Percentiles rank a stretch among this genome's conserved stretches.
These are phyloP conservation scores for Zhuqinia jingwanae DNA, from an alignment of 2,888 invertebrate species.

Conservation along the genomic window DNA sequence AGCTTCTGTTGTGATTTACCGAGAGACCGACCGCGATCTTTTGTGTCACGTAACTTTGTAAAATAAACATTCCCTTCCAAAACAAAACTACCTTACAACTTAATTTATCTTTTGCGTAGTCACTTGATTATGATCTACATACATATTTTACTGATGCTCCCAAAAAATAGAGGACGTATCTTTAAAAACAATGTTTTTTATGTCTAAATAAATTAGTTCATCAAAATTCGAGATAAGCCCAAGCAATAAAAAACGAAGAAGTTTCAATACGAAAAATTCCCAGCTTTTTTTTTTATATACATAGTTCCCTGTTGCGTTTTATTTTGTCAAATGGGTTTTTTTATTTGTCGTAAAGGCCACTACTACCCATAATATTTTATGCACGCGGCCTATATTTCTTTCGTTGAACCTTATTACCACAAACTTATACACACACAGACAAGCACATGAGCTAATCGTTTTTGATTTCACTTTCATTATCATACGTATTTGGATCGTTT, in stretches of 20 bases:
- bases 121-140: neutral
- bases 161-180: too few relatives aligned
- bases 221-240: neutral
- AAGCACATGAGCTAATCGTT: constrained; percentile 7
- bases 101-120: neutral
- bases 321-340: constrained; percentile 15
- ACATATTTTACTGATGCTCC: neutral
- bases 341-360: neutral
- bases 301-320: constrained; percentile 18
- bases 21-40: neutral
- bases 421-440: neutral
- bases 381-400: neutral
- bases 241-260: neutral
- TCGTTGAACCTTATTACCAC: neutral
- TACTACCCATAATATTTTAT: too few relatives aligned
- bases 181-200: too few relatives aligned
- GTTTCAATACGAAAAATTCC: constrained; percentile 26
- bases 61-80: neutral
- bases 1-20: constrained; percentile 20
- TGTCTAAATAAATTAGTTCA: constrained; percentile 13
- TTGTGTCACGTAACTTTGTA: neutral
- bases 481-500: constrained; percentile 60
- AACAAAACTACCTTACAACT: too few relatives aligned
- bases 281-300: neutral
- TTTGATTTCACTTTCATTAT: constrained; percentile 40